These are phyloP conservation scores for Megalops cyprinoides DNA, from an alignment of 2,797 vertebrate species.

Conservation along the genomic window DNA sequence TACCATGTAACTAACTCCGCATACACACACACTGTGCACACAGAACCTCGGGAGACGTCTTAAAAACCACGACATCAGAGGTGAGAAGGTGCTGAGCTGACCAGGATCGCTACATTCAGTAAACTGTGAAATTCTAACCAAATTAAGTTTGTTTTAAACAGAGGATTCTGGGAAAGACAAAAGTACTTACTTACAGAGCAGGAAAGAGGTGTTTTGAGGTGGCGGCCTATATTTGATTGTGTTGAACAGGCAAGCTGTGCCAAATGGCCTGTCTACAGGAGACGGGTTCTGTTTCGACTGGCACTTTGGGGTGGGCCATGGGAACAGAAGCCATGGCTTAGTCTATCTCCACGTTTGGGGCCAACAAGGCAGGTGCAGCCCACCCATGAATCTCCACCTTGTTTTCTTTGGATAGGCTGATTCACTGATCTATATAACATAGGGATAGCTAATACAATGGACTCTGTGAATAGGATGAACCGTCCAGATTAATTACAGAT, in stretches of 20 bases:
- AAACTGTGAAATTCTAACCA: neutral
- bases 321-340: neutral
- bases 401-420: too few species aligned
- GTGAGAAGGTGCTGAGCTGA: neutral
- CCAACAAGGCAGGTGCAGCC: neutral
- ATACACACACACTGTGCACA: neutral
- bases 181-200: too few species aligned
- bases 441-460: too few species aligned
- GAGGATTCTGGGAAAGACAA: neutral
- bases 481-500: too few species aligned
- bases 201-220: neutral
- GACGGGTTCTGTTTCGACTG: neutral
- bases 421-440: too few species aligned
- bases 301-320: neutral
- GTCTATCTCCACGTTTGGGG: neutral
- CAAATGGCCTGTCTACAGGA: neutral
- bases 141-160: neutral
- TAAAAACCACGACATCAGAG: neutral
- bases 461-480: too few species aligned
- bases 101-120: neutral
- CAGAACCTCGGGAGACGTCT: neutral
- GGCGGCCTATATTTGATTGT: constrained; percentile 10
- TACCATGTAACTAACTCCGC: neutral
- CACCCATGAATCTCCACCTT: too few species aligned
- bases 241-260: neutral